These are phyloP conservation scores for Mizuhopecten yessoensis DNA, from an alignment of 1,140 invertebrate genomes.

Conservation along the genomic window DNA sequence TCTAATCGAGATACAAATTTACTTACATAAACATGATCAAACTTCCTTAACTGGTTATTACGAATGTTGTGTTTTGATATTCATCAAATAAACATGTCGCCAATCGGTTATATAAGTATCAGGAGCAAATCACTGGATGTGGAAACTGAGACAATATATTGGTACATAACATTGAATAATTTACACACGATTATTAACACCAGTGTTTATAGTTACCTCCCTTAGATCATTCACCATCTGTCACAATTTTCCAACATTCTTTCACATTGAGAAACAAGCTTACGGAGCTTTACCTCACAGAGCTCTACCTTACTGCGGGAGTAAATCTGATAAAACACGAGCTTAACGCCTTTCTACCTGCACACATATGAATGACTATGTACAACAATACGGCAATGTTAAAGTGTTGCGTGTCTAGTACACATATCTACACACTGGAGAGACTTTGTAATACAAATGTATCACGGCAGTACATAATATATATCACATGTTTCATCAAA, in stretches of 20 bases:
- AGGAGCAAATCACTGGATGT: not conserved
- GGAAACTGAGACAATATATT: slow-evolving; percentile 9
- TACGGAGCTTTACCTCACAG: not conserved
- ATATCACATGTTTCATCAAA: not conserved
- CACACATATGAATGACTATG: too few relatives aligned
- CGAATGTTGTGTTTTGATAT: not conserved
- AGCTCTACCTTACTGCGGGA: not conserved
- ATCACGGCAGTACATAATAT: not conserved
- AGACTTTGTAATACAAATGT: not conserved
- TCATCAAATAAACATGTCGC: not conserved
- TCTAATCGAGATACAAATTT: not conserved
- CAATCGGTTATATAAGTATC: not conserved
- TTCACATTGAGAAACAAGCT: not conserved
- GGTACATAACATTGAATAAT: not conserved
- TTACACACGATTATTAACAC: not conserved
- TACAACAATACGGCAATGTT: not conserved
- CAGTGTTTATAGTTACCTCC: slow-evolving; percentile 21
- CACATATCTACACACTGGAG: not conserved
- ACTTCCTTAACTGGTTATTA: too few relatives aligned
- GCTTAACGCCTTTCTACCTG: not conserved
- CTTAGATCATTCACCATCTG: not conserved
- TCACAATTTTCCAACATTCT: not conserved
- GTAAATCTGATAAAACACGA: not conserved
- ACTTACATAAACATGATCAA: not conserved
- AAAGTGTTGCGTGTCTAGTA: not conserved